Evolutionary conservation across 2,113 vertebrate species (phyloP), one percentile per base, ranked within the genome.

Genomic region (Thymallus thymallus): DNA sequence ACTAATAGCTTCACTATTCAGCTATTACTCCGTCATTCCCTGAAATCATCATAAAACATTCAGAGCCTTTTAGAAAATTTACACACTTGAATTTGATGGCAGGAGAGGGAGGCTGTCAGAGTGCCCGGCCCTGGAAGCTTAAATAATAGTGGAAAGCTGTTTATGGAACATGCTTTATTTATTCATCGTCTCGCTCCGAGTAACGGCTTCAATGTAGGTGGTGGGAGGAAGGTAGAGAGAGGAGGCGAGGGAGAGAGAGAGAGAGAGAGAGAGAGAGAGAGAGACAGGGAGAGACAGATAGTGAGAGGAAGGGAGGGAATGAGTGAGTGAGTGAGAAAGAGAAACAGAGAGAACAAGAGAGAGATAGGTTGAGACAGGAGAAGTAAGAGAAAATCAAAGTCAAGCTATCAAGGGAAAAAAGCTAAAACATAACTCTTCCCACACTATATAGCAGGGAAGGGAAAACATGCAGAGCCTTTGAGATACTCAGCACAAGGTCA

Each of bases 41-140:
- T 96, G 95, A 96, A 99, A 98, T 99, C 95, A 97, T 98, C 97
- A 98, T 99, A 95, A 99, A 99, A 98, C 95, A 98, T 99, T 98
- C 95, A 99, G 94, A 96, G 88, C 96, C 96, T 99, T 98, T 98
- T 98, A 99, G 95, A 98, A 99, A 98, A 98, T 98, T 97, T 98
- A 99, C 96, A 98, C 96, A 98, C 96, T 97, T 95, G 95, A 96
- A 95, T 98, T 94, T 96, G 96, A 96, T 95, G 96, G 94, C 90
- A 91, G 90, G 92, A 94, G 86, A 93, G 92, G 92, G 91, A 94
- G 94, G 92, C 94, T 96, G 96, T 95, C 95, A 94, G 94, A 94
- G 92, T 80, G 85, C 83, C 60, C 86, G 90, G 92, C 91, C 92
- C 95, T 89, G 64, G 88, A 93, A 93, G 93, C 94, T 96, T 96